phyloP scores from a whole-genome alignment of 2,113 vertebrate species.

The Gymnocephalus cernua region DNA sequence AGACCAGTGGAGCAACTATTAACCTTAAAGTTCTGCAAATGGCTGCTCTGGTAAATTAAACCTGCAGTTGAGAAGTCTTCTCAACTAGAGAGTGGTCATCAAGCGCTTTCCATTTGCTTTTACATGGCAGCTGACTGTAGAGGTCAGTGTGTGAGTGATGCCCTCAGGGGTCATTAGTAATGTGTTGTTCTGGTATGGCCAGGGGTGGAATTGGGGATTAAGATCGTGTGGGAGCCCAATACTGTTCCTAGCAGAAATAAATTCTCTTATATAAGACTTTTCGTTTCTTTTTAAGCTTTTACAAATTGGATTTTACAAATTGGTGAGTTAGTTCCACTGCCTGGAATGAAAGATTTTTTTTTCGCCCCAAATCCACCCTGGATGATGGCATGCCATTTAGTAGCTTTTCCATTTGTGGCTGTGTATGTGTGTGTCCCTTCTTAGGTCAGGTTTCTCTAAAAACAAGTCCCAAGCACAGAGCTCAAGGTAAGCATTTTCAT shows the following conservation, averaged over 20 bases:
- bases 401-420: conserved; percentile 78
- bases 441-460: conserved; percentile 82
- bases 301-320: conserved; percentile 62
- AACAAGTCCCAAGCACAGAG: conserved; percentile 77
- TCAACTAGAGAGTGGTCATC: conserved; percentile 63
- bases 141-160: conserved; percentile 51
- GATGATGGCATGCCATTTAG: conserved; percentile 72
- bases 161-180: conserved; percentile 53
- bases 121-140: conserved; percentile 40
- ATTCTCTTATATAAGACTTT: neutral
- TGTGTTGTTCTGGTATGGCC: conserved; percentile 56
- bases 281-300: conserved; percentile 51
- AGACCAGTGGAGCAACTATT: conserved; percentile 6
- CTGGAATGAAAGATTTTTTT: conserved; percentile 24
- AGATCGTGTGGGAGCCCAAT: neutral
- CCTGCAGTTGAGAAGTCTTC: conserved; percentile 4
- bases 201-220: conserved; percentile 70
- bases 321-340: conserved; percentile 47
- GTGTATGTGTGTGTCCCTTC: conserved; percentile 77
- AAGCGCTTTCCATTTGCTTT: conserved; percentile 66
- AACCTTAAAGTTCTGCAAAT: conserved; percentile 11
- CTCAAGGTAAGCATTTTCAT: conserved; percentile 80
- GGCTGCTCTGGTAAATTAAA: conserved; percentile 26
- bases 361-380: conserved; percentile 71
- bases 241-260: conserved; percentile 8